phyloP scores from a whole-genome alignment of 1,140 invertebrate genomes.

The Onthophagus taurus region DNA sequence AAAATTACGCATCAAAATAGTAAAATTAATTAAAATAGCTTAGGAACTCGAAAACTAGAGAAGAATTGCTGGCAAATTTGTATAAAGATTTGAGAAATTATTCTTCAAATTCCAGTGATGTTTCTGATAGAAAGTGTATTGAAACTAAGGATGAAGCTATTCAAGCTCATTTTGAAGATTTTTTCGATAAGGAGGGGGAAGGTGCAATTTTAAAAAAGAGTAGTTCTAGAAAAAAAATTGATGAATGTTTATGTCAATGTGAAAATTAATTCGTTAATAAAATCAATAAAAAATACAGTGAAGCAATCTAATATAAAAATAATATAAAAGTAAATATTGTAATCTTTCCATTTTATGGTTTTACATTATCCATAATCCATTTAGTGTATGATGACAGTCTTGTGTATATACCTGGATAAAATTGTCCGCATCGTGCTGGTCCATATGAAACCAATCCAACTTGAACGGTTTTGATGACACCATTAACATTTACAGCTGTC shows the following conservation, averaged over 20 bases:
- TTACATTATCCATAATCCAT: conserved; percentile 13
- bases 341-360: not conserved
- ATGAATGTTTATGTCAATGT: not conserved
- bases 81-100: conserved; percentile 20
- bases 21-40: conserved; percentile 17
- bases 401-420: conserved; percentile 7
- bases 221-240: not conserved
- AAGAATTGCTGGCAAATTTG: conserved; percentile 26
- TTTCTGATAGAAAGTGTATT: conserved; percentile 20
- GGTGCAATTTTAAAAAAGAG: too few relatives aligned
- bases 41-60: conserved; percentile 25
- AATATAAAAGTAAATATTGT: not conserved
- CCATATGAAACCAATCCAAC: conserved; percentile 10
- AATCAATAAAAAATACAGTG: not conserved
- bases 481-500: not conserved
- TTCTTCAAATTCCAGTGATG: conserved; percentile 19
- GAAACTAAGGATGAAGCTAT: conserved; percentile 29
- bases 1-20: conserved; percentile 2
- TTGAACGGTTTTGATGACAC: not conserved
- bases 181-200: too few relatives aligned
- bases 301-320: not conserved
- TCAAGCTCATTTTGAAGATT: conserved; percentile 20
- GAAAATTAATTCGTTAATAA: not conserved
- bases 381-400: conserved; percentile 10
- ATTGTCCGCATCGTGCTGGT: conserved; percentile 2